Evolutionary conservation across 2,888 invertebrate genomes (phyloP).

Genomic region (Drosophila neutralis): DNA sequence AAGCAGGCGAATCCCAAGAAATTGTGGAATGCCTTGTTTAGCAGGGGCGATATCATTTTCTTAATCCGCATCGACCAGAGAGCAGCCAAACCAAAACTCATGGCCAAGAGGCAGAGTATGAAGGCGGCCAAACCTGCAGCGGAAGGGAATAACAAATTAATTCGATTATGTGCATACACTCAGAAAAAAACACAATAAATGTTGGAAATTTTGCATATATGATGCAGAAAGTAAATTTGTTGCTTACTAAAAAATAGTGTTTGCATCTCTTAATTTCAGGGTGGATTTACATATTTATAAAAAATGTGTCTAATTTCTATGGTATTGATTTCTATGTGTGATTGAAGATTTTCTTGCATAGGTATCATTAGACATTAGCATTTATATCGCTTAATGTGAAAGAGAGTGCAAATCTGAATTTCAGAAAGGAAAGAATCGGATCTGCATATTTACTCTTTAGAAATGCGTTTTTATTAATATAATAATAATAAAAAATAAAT

Average conservation of each 20-base stretch:
- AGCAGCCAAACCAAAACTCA: constrained; percentile 78
- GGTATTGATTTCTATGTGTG: neutral
- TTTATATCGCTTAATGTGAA: neutral
- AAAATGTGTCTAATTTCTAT: neutral
- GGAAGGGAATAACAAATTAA: neutral
- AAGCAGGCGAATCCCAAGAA: constrained; percentile 80
- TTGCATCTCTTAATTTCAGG: neutral
- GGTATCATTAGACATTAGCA: neutral
- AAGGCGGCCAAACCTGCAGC: constrained; percentile 79
- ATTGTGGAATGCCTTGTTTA: constrained; percentile 82
- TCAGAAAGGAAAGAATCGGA: too few relatives aligned
- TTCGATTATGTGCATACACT: constrained; percentile 7
- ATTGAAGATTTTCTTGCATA: neutral
- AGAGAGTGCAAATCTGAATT: neutral
- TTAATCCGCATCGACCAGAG: constrained; percentile 76
- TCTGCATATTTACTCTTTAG: too few relatives aligned
- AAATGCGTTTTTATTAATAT: neutral
- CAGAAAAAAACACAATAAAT: fast-evolving
- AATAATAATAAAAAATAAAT: too few relatives aligned
- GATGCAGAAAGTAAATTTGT: neutral
- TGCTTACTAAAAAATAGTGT: neutral
- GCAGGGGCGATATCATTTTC: constrained; percentile 71
- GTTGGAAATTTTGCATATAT: neutral
- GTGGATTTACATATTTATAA: neutral
- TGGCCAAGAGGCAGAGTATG: constrained; percentile 77